Percentiles rank a stretch among this genome's conserved stretches.
Conservation (phyloP, 2,797 vertebrate species). For the Cuniculus paca region DNA sequence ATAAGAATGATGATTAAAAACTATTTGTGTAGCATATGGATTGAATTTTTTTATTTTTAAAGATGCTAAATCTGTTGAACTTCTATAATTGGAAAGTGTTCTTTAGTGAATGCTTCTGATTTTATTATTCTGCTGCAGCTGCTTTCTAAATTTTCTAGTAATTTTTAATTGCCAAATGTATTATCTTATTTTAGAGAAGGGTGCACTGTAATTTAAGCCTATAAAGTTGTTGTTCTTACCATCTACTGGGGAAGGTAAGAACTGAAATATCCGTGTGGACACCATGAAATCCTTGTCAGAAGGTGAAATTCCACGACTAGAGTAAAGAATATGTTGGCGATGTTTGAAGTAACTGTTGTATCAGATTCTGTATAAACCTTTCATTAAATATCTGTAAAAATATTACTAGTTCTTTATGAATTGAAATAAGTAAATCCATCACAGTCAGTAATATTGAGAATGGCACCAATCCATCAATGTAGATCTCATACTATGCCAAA, state of each 20-base stretch:
- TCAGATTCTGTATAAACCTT: neutral
- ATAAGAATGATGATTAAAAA: neutral
- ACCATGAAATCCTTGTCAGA: neutral
- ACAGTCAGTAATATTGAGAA: neutral
- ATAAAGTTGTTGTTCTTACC: neutral
- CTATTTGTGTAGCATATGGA: neutral
- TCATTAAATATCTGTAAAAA: neutral
- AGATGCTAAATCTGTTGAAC: neutral
- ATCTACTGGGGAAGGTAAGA: neutral
- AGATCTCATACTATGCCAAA: neutral
- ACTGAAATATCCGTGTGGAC: neutral
- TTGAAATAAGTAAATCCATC: neutral
- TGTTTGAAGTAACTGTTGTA: neutral
- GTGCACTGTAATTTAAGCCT: neutral
- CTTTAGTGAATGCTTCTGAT: neutral
- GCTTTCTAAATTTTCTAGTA: neutral
- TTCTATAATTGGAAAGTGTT: slow-evolving; percentile 8
- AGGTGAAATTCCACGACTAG: neutral
- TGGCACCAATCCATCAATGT: neutral
- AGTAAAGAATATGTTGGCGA: neutral
- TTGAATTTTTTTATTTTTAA: slow-evolving; percentile 35
- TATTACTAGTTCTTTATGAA: neutral
- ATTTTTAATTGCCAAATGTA: slow-evolving; percentile 17
- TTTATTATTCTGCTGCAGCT: neutral
- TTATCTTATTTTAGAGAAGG: neutral